Conservation (phyloP, 1,140 invertebrate genomes). For the Zaprionus davidi region DNA sequence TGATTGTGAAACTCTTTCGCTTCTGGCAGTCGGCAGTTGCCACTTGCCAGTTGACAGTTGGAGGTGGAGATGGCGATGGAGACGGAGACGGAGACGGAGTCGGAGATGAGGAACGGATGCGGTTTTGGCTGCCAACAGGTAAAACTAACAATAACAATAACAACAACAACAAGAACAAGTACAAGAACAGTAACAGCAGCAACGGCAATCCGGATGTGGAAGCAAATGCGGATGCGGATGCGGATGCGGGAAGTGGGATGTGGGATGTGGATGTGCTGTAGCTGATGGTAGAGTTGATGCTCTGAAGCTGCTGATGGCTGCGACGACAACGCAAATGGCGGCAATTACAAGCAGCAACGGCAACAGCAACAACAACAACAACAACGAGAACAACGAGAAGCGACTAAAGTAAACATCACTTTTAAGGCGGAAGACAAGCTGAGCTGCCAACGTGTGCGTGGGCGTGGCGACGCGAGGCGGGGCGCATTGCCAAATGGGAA, state of each 20-base stretch:
- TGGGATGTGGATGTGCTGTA: slow-evolving; percentile 2
- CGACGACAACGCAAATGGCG: slow-evolving; percentile 73
- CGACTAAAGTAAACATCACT: slow-evolving; percentile 72
- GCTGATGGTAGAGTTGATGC: slow-evolving; percentile 3
- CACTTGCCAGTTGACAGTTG: slow-evolving; percentile 38
- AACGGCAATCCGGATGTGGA: slow-evolving; percentile 6
- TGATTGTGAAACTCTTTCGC: slow-evolving; percentile 64
- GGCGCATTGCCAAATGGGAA: slow-evolving; percentile 49
- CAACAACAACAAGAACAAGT: not conserved
- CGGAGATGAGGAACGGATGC: not conserved
- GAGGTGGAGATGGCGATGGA: slow-evolving; percentile 10
- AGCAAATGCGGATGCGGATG: slow-evolving; percentile 3
- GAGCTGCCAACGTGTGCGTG: slow-evolving; percentile 5
- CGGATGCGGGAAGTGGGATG: not conserved
- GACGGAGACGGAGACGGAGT: not conserved
- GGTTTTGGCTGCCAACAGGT: slow-evolving; percentile 52
- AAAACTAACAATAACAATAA: slow-evolving; percentile 65
- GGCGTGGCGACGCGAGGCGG: not conserved
- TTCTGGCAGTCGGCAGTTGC: slow-evolving; percentile 46
- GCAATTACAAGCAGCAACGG: slow-evolving; percentile 73
- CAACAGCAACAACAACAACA: slow-evolving; percentile 36
- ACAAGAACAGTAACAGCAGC: not conserved
- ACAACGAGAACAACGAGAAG: slow-evolving; percentile 14
- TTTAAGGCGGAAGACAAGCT: slow-evolving; percentile 49
- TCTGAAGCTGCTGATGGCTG: slow-evolving; percentile 12